These are phyloP conservation scores for Narcine bancroftii DNA, from an alignment of 2,113 vertebrate genomes.

Conservation along the genomic window DNA sequence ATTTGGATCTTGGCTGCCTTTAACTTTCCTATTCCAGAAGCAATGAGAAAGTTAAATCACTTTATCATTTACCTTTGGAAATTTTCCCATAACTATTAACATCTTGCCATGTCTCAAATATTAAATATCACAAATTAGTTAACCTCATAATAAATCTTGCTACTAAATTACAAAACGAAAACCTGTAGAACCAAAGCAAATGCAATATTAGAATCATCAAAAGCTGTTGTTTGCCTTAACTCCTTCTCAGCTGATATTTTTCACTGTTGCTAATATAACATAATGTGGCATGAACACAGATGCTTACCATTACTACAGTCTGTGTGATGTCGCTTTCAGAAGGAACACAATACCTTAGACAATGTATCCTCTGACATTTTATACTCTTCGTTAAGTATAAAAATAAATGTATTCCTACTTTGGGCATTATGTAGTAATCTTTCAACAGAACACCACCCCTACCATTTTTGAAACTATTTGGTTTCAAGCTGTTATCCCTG, in stretches of 20 bases:
- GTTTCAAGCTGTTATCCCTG: neutral
- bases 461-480: conserved; percentile 31
- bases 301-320: conserved; percentile 20
- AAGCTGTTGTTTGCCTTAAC: neutral
- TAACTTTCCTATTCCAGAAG: neutral
- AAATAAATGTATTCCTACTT: conserved; percentile 37
- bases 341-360: conserved; percentile 18
- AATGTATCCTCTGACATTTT: neutral
- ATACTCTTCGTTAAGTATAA: conserved; percentile 17
- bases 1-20: neutral
- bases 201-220: conserved; percentile 35
- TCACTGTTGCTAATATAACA: neutral
- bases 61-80: neutral
- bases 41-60: neutral
- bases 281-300: conserved; percentile 19
- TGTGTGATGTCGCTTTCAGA: neutral
- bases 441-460: neutral
- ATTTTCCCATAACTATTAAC: neutral
- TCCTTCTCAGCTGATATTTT: neutral
- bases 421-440: conserved; percentile 27
- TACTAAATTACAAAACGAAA: neutral
- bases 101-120: neutral
- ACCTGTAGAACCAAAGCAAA: neutral
- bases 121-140: neutral
- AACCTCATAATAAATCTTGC: neutral